Evolutionary conservation across 2,113 vertebrate species (phyloP), one percentile per base, ranked within the genome.

Genomic region (Pao palembangensis): DNA sequence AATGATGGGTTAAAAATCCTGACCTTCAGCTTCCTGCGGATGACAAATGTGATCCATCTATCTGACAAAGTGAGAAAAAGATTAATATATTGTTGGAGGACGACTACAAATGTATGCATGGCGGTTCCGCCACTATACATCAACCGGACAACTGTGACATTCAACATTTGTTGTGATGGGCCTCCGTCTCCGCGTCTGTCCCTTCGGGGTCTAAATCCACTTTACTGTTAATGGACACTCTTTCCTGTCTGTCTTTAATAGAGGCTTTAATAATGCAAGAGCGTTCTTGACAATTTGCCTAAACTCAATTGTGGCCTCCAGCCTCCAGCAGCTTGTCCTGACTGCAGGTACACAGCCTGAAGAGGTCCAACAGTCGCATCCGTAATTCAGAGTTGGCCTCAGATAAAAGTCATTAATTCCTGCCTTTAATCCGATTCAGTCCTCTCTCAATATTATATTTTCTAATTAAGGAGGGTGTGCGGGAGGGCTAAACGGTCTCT

Each of bases 361-460:
- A 75, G 53, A 75, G 67, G 75, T 63, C 61, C 66, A 58, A 55
- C 56, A 55, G 62, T 60, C 65, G 64, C 67, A 75, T 72, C 60
- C 46, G 67, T 79, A 75, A 83, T 74, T 76, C 60, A 69, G 53
- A 34, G 59, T 65, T 70, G 67, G 70, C 64, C 65, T 12, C 19
- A 79, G 77, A 83, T 82, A 78, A 84, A 38, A 81, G 68, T 72
- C 79, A 73, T 85, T 73, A 77, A 79, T 73, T 83, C 43, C 64
- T 0, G 5, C 69, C 77, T 73, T 64, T 79, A 61, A 86, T 86
- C 77, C 79, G 77, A 78, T 60, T 69, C 64, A 79, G 67, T 84
- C 81, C 69, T 75, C 66, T 64, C 64, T 55, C 71, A 75, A 71
- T 83, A 83, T 83, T 80, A 80, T 79, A 77, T 75, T 82, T 85